A percentile compares a stretch with the other conserved stretches of the same genome.
Conservation (phyloP, 2,888 invertebrate genomes). For the Reticulitermes lucifugus region DNA sequence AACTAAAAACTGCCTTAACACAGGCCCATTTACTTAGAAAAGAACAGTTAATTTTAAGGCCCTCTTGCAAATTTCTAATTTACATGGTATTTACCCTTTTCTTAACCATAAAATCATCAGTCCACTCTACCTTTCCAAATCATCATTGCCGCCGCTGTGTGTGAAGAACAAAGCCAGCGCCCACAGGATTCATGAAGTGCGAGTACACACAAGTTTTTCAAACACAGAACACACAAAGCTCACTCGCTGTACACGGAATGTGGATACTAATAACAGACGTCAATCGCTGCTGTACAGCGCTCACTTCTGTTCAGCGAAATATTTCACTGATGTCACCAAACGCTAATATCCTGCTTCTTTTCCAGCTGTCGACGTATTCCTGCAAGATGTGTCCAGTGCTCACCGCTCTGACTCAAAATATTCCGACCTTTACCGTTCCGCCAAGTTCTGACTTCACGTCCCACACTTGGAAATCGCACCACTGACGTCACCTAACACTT, state of each 20-base stretch:
- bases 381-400: not conserved
- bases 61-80: too few species aligned
- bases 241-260: too few species aligned
- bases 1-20: too few species aligned
- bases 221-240: too few species aligned
- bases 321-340: not conserved
- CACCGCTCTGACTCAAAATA: not conserved
- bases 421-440: not conserved
- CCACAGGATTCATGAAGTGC: not conserved
- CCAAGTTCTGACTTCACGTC: slow-evolving; percentile 4
- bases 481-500: slow-evolving; percentile 15
- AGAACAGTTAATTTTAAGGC: too few species aligned
- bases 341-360: too few species aligned
- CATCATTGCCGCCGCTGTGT: not conserved
- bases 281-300: not conserved
- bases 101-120: not conserved
- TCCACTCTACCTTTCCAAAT: slow-evolving; percentile 27
- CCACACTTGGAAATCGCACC: slow-evolving; percentile 24
- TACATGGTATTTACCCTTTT: not conserved
- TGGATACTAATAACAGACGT: too few species aligned
- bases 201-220: not conserved
- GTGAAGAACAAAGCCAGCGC: not conserved
- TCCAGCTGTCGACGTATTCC: too few species aligned
- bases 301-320: not conserved
- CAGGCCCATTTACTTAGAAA: too few species aligned